phyloP scores from a whole-genome alignment of 1,140 invertebrate species.

The Solenopsis fugax region DNA sequence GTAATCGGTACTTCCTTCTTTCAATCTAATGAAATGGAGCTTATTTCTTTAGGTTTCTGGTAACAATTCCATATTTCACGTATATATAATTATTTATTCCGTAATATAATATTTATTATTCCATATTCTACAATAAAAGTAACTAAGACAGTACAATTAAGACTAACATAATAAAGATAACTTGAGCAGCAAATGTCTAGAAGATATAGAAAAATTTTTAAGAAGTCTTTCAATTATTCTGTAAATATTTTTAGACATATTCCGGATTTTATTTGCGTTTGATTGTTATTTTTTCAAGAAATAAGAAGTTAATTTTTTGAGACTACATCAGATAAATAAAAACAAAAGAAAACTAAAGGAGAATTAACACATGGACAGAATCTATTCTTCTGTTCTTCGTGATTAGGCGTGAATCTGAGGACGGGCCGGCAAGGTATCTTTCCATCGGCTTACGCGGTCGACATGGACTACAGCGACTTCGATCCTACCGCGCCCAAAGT shows the following conservation, averaged over 20 bases:
- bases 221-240: background rate
- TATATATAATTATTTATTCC: background rate
- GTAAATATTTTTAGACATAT: slow-evolving; percentile 1
- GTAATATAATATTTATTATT: background rate
- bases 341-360: background rate
- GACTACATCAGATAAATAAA: background rate
- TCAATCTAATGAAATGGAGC: background rate
- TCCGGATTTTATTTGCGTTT: background rate
- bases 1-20: background rate
- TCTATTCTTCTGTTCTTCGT: background rate
- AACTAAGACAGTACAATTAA: background rate
- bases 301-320: no score
- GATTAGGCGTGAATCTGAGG: slow-evolving; percentile 95
- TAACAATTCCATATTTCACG: background rate
- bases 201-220: background rate
- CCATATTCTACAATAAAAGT: background rate
- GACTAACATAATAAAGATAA: background rate
- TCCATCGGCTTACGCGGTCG: slow-evolving; percentile 98
- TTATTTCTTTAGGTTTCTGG: background rate
- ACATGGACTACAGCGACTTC: slow-evolving; percentile 98
- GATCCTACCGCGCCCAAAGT: slow-evolving; percentile 95
- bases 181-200: background rate
- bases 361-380: background rate
- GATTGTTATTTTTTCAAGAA: background rate
- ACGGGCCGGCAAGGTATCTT: slow-evolving; percentile 98